Evolutionary conservation across 1,140 invertebrate genomes (phyloP).

Genomic region (Stenopsyche tienmushanensis): DNA sequence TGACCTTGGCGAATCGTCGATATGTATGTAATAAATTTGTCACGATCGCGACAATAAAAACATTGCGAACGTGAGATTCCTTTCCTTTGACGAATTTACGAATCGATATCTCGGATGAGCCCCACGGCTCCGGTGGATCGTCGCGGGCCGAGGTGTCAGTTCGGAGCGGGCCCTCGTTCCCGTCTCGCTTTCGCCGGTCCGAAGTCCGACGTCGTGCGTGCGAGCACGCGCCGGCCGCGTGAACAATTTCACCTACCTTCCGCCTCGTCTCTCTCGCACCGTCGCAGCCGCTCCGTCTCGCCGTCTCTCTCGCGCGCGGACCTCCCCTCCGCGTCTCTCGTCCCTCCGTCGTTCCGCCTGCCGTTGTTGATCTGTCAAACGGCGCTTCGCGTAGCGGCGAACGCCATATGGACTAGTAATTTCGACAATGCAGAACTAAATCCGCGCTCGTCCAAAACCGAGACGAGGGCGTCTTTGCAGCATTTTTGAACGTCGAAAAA

Average conservation of each 20-base stretch:
- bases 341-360: slow-evolving; percentile 1
- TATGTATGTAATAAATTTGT: too few relatives aligned
- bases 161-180: not conserved
- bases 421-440: too few relatives aligned
- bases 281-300: not conserved
- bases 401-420: not conserved
- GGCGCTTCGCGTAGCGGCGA: not conserved
- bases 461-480: too few relatives aligned
- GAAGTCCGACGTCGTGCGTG: slow-evolving; percentile 38
- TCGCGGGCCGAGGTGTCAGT: too few relatives aligned
- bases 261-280: not conserved
- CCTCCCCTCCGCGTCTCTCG: slow-evolving; percentile 13
- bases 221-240: slow-evolving; percentile 31
- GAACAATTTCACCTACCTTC: slow-evolving; percentile 23
- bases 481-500: too few relatives aligned
- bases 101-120: too few relatives aligned
- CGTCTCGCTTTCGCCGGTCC: slow-evolving; percentile 25
- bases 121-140: too few relatives aligned
- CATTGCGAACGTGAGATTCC: too few relatives aligned
- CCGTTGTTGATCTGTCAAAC: not conserved
- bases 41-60: too few relatives aligned
- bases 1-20: too few relatives aligned
- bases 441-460: too few relatives aligned
- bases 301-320: slow-evolving; percentile 6
- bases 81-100: too few relatives aligned